phyloP scores from a whole-genome alignment of 2,113 vertebrate genomes.

The Tiliqua scincoides region DNA sequence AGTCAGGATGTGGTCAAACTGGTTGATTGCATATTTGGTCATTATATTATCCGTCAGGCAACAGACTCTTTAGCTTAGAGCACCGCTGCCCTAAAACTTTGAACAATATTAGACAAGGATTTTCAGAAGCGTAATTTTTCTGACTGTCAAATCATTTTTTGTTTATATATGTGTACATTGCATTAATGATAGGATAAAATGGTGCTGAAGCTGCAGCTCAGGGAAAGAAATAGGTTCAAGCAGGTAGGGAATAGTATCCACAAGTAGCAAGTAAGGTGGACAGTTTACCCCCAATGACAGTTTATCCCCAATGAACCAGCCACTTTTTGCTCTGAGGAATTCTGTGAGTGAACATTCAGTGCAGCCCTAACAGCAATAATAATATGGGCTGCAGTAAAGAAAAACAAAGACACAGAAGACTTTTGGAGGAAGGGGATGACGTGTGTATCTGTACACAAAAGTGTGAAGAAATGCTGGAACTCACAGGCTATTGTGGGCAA shows the following conservation, averaged over 20 bases:
- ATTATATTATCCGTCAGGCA: not conserved
- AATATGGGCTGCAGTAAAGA: not conserved
- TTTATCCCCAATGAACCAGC: too few species aligned
- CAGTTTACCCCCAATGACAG: too few species aligned
- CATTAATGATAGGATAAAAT: not conserved
- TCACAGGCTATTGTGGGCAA: too few species aligned
- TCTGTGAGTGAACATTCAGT: not conserved
- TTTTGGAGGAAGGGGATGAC: not conserved
- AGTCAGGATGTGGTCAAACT: not conserved
- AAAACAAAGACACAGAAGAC: not conserved
- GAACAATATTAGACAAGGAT: not conserved
- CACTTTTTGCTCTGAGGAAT: not conserved
- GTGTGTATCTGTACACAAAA: not conserved
- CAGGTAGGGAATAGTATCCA: not conserved
- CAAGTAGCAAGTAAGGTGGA: not conserved
- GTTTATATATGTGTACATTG: not conserved
- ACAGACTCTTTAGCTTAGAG: not conserved
- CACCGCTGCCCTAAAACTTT: not conserved
- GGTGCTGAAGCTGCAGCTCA: not conserved
- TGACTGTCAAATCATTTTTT: too few species aligned
- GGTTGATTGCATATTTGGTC: not conserved
- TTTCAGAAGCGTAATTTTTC: not conserved
- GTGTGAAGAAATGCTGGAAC: not conserved
- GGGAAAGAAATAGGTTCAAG: too few species aligned
- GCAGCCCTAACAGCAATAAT: not conserved